Percentiles rank a stretch among this genome's conserved stretches.
Conservation (phyloP, 1,140 invertebrate genomes). For the Drosophila tsacasi region DNA sequence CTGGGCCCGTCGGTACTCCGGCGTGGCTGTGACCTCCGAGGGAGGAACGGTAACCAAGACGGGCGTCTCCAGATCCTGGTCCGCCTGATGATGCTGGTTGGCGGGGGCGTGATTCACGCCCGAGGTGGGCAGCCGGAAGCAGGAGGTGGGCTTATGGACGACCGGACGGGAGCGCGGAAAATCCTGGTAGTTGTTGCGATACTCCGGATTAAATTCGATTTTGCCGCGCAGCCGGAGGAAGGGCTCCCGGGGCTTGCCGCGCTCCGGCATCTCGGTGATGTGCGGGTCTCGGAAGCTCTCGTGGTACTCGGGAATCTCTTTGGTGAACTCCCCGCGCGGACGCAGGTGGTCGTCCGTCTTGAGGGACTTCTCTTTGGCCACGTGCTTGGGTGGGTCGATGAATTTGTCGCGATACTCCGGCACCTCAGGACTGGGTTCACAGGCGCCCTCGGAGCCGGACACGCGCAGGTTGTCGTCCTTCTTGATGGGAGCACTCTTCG, state of each 20-base stretch:
- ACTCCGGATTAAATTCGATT: constrained; percentile 84
- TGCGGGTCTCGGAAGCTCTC: constrained; percentile 84
- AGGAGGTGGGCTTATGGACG: constrained; percentile 77
- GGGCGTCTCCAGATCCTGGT: constrained; percentile 25
- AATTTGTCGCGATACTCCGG: constrained; percentile 81
- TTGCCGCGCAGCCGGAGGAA: constrained; percentile 77
- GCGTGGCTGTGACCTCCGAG: constrained; percentile 68
- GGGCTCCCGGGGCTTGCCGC: constrained; percentile 77
- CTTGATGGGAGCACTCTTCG: constrained; percentile 81
- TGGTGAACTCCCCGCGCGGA: constrained; percentile 76
- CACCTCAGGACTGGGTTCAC: constrained; percentile 33
- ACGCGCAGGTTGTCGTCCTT: constrained; percentile 76
- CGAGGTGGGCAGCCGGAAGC: constrained; percentile 71
- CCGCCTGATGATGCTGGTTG: constrained; percentile 14
- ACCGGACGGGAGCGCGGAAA: constrained; percentile 80
- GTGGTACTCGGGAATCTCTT: constrained; percentile 81
- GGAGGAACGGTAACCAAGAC: constrained; percentile 43
- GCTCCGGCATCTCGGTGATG: constrained; percentile 80
- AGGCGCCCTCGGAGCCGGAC: constrained; percentile 61
- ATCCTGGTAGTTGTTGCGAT: constrained; percentile 78
- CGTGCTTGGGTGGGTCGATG: constrained; percentile 70
- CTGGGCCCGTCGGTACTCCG: constrained; percentile 76
- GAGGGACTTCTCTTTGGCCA: constrained; percentile 72
- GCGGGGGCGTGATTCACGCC: constrained; percentile 15
- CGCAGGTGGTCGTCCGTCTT: constrained; percentile 78